phyloP scores from a whole-genome alignment of 2,888 invertebrate species.

The Megalurothrips usitatus region DNA sequence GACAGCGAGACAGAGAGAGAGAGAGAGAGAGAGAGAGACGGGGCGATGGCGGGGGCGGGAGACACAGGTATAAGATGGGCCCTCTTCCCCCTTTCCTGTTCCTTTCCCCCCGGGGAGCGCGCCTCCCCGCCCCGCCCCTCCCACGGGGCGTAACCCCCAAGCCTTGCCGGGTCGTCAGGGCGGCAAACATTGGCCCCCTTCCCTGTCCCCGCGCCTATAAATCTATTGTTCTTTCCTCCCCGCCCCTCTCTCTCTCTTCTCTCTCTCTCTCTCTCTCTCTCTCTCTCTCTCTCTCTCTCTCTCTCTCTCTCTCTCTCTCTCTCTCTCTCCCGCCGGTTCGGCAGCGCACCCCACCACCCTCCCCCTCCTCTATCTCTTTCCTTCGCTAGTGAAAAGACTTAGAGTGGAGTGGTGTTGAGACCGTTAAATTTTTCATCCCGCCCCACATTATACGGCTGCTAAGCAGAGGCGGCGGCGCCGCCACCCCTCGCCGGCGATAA shows the following conservation, averaged over 20 bases:
- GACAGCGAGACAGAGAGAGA: not conserved
- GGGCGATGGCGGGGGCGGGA: not conserved
- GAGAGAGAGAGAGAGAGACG: not conserved
- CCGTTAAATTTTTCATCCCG: constrained; percentile 25
- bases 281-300: no score
- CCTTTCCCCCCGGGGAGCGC: not conserved
- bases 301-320: no score
- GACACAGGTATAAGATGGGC: constrained; percentile 7
- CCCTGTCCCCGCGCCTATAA: not conserved
- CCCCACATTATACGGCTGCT: constrained; percentile 12
- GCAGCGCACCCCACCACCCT: not conserved
- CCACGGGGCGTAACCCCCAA: not conserved
- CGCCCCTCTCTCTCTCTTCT: no score
- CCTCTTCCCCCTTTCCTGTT: no score
- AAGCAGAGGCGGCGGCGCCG: not conserved
- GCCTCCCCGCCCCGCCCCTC: not conserved
- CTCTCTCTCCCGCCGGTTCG: not conserved
- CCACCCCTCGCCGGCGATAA: not conserved
- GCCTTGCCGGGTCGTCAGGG: constrained; percentile 23
- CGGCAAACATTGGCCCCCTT: constrained; percentile 11
- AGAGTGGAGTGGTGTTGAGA: not conserved
- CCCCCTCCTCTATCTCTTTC: not conserved
- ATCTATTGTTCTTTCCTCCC: constrained; percentile 17
- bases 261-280: no score
- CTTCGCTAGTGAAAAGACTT: not conserved